phyloP scores from a whole-genome alignment of 23 tunicate species.

The Ascidia mentula region DNA sequence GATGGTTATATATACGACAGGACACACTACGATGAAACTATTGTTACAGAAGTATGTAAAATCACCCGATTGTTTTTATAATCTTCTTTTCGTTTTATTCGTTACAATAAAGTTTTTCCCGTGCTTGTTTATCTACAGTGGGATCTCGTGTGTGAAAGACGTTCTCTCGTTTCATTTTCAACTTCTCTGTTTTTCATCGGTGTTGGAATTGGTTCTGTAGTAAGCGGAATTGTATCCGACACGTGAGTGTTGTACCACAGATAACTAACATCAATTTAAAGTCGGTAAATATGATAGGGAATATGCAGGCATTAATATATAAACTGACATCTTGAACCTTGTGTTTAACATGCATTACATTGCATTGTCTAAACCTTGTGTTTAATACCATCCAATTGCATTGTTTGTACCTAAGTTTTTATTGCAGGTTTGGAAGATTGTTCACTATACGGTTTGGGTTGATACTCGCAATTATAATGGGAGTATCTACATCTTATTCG shows the following conservation, averaged over 20 bases:
- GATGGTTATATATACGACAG: constrained; percentile 16
- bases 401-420: too few species aligned
- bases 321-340: too few species aligned
- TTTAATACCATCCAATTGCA: too few species aligned
- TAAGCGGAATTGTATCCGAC: constrained; percentile 19
- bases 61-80: too few species aligned
- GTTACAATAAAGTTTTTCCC: too few species aligned
- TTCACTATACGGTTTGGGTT: not conserved
- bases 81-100: too few species aligned
- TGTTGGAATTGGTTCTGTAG: not conserved
- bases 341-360: too few species aligned
- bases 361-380: too few species aligned
- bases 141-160: constrained; percentile 7
- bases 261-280: too few species aligned
- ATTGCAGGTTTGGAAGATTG: constrained; percentile 12
- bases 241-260: too few species aligned
- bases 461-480: not conserved
- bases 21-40: not conserved
- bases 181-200: constrained; percentile 17
- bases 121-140: not conserved
- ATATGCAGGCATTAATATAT: too few species aligned
- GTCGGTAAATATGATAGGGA: too few species aligned
- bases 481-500: not conserved
- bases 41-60: constrained; percentile 7
- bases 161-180: not conserved